Evolutionary conservation across 2,888 invertebrate genomes (phyloP).

Genomic region (Pediacus dermestoides): DNA sequence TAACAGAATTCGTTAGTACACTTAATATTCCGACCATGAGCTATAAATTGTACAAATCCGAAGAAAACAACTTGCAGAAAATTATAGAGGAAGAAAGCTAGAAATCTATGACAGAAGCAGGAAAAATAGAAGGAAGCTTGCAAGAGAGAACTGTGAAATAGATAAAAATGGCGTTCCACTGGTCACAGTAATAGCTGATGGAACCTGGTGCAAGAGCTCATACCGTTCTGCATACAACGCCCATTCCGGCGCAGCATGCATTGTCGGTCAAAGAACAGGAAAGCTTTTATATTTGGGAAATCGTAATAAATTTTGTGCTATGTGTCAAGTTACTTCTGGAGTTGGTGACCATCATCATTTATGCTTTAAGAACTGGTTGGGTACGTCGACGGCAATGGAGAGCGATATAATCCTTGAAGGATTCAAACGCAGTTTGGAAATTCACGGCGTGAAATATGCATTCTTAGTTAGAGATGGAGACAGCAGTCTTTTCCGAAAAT

Average conservation of each 20-base stretch:
- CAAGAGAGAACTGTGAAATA: slow-evolving; percentile 25
- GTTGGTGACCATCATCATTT: slow-evolving; percentile 24
- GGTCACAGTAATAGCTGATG: slow-evolving; percentile 33
- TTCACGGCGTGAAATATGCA: slow-evolving; percentile 34
- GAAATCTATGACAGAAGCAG: slow-evolving; percentile 17
- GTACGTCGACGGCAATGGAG: slow-evolving; percentile 40
- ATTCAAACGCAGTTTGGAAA: slow-evolving; percentile 31
- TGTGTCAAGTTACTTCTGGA: slow-evolving; percentile 32
- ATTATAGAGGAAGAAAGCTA: slow-evolving; percentile 3
- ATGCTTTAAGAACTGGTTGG: slow-evolving; percentile 40
- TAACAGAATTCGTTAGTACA: too few relatives aligned
- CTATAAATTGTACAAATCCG: slow-evolving; percentile 3
- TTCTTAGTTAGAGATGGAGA: slow-evolving; percentile 41
- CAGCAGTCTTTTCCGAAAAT: slow-evolving; percentile 34
- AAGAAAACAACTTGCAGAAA: slow-evolving; percentile 5
- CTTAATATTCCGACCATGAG: slow-evolving; percentile 13
- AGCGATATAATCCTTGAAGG: slow-evolving; percentile 38
- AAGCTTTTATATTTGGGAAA: slow-evolving; percentile 35
- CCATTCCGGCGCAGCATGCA: slow-evolving; percentile 30
- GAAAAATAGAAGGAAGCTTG: slow-evolving; percentile 22
- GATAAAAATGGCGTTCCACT: slow-evolving; percentile 23
- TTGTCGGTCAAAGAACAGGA: slow-evolving; percentile 26
- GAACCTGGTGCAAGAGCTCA: slow-evolving; percentile 32
- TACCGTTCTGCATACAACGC: slow-evolving; percentile 31
- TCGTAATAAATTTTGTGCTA: slow-evolving; percentile 35